phyloP scores from a whole-genome alignment of 2,888 invertebrate genomes.

The Watsonalla cultraria region DNA sequence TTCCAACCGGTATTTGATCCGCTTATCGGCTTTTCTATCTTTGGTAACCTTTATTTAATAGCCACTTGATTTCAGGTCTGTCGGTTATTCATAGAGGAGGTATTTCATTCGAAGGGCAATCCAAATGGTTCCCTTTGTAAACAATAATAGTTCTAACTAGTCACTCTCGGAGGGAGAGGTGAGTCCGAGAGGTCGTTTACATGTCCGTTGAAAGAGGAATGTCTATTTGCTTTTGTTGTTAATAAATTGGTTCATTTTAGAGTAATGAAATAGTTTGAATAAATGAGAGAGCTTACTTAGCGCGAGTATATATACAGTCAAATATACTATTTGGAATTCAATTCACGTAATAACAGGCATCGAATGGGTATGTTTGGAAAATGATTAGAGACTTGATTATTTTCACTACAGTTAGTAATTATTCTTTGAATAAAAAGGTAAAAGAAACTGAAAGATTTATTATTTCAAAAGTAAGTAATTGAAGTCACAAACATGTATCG shows the following conservation, averaged over 20 bases:
- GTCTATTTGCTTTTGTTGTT: not conserved
- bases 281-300: too few relatives aligned
- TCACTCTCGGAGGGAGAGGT: not conserved
- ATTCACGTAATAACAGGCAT: too few relatives aligned
- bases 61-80: slow-evolving; percentile 30
- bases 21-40: slow-evolving; percentile 31
- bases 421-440: too few relatives aligned
- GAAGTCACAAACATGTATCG: too few relatives aligned
- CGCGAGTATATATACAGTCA: too few relatives aligned
- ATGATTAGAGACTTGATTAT: too few relatives aligned
- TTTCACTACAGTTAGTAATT: too few relatives aligned
- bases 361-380: too few relatives aligned
- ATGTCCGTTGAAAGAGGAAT: not conserved
- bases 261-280: too few relatives aligned
- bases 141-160: not conserved
- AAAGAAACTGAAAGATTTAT: too few relatives aligned
- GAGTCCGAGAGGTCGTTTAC: not conserved
- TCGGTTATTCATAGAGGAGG: slow-evolving; percentile 27
- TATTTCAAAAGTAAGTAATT: too few relatives aligned
- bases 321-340: too few relatives aligned
- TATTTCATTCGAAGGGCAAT: slow-evolving; percentile 12
- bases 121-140: slow-evolving; percentile 9
- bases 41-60: slow-evolving; percentile 34
- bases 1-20: slow-evolving; percentile 6
- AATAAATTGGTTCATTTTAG: not conserved